phyloP scores from a whole-genome alignment of 92 coral and sea anemone species.

The Plumapathes pennacea region DNA sequence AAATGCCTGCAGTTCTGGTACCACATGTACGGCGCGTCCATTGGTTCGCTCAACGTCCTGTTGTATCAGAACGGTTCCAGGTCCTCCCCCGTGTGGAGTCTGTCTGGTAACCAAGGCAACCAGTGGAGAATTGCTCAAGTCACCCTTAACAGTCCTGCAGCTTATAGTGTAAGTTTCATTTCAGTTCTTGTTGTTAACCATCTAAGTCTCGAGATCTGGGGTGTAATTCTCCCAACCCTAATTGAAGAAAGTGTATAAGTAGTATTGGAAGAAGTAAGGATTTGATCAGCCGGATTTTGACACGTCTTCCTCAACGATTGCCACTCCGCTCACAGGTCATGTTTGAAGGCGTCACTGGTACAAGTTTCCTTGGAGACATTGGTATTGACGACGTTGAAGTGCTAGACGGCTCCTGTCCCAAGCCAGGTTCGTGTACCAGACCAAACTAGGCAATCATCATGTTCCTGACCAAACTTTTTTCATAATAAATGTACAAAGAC shows the following conservation, averaged over 20 bases:
- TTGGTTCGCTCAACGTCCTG: conserved; percentile 81
- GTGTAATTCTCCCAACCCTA: too few species aligned
- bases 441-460: too few species aligned
- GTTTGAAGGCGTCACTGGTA: conserved; percentile 76
- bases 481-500: too few species aligned
- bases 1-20: conserved; percentile 97
- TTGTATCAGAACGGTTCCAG: conserved; percentile 72
- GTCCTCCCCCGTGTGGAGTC: conserved; percentile 82
- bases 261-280: too few species aligned
- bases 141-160: conserved; percentile 68
- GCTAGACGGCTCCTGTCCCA: conserved; percentile 69
- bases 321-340: conserved; percentile 61
- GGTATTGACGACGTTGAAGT: conserved; percentile 81
- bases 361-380: conserved; percentile 74
- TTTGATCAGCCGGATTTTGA: too few species aligned
- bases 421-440: conserved; percentile 51
- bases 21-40: conserved; percentile 88
- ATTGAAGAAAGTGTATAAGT: too few species aligned
- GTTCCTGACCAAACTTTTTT: too few species aligned
- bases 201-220: too few species aligned
- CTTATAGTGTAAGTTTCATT: conserved; percentile 77
- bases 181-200: too few species aligned
- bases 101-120: conserved; percentile 89
- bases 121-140: conserved; percentile 89
- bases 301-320: too few species aligned